Base-by-base conservation (phyloP, 2,888 invertebrate species). In the Lepidonotus clava region DNA sequence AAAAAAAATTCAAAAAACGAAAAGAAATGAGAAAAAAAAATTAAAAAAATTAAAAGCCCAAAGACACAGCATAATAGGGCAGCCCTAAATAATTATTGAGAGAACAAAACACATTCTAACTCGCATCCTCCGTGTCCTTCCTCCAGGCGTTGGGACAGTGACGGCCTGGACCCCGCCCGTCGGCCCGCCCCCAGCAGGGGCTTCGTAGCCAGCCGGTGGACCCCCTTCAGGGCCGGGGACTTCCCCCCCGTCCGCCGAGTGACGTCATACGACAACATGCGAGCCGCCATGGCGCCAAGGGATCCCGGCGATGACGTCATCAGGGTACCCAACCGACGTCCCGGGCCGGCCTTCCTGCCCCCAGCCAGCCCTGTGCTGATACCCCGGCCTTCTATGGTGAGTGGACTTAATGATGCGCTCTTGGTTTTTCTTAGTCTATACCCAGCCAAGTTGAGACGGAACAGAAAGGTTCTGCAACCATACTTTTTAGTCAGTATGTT, bases 241-340 rank as follows among this genome's bases (percentile, higher is more conserved):
- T 6, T 38, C 36, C 24, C 24, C 24, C 36, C 38, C 38, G 24
- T 76, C 34, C 34, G 21, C 21, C 38, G 76, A 2, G 76, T 76
- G 18, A 76, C 76, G 38, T 24, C 38, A 76, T 76, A 76, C 40
- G 76, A 76, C 40, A 76, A 40, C 38, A 76, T 76, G 76, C 76
- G 76, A 0, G 40, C 76, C 1, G 76, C 76, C 76, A 76, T 76
- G 76, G 76, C 38, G 38, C 76, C 76, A n/a, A 34, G 40, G 1
- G 76, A 67, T 32, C 53, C 53, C 2, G 53, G 53, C 2, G 53
- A 61, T 61, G 61, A 61, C 11, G 11, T 61, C 11, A 61, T n/a
- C 28, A 61, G 61, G 61, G 2, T 24, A 61, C 28, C 21, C 53
- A 2, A n/a, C n/a, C 53, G 18, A 18, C 53, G n/a, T 53, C 21